phyloP scores from a whole-genome alignment of 1,140 invertebrate species.

The Muscidifurax raptorellus region DNA sequence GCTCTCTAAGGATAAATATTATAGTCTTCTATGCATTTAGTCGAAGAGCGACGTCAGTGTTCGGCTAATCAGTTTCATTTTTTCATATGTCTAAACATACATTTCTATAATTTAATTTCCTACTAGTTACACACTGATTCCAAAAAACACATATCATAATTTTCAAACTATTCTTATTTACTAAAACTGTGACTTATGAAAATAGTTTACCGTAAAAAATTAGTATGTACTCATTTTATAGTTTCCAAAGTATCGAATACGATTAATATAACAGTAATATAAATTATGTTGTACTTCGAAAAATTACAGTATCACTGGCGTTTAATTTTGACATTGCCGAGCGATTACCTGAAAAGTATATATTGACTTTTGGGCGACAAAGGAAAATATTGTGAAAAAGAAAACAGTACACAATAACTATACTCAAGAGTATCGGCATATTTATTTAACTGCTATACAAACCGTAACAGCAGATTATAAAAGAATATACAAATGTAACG shows the following conservation, averaged over 20 bases:
- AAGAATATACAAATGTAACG: constrained; percentile 66
- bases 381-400: neutral
- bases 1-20: neutral
- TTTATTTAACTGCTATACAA: constrained; percentile 68
- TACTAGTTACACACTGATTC: neutral
- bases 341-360: neutral
- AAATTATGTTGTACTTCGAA: too few relatives aligned
- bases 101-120: neutral
- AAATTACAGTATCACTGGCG: neutral
- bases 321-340: constrained; percentile 10
- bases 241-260: too few relatives aligned
- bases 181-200: neutral
- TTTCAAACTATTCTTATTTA: neutral
- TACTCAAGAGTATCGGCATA: constrained; percentile 62
- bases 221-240: too few relatives aligned
- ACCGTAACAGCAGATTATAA: constrained; percentile 57
- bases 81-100: neutral
- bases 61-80: neutral
- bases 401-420: constrained; percentile 48
- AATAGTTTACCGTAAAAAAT: too few relatives aligned
- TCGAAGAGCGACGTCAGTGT: neutral
- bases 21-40: neutral
- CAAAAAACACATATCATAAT: neutral
- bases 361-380: neutral
- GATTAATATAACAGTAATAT: too few relatives aligned